These are phyloP conservation scores for Drosophila kanekoi DNA, from an alignment of 2,888 invertebrate species.

Conservation along the genomic window DNA sequence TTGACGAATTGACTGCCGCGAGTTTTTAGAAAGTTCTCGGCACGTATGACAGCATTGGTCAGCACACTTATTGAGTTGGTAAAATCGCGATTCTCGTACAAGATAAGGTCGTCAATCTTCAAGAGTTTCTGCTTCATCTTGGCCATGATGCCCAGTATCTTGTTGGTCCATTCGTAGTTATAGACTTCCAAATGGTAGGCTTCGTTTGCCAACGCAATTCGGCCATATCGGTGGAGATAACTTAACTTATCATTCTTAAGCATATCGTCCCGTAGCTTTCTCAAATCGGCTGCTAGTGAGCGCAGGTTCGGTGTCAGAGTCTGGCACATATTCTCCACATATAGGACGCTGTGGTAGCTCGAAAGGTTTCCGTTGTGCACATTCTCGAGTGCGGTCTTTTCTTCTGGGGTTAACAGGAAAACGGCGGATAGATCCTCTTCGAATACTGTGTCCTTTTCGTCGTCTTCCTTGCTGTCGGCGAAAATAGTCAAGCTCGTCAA, in stretches of 20 bases:
- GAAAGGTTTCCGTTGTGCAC: conserved; percentile 13
- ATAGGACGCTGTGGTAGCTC: conserved; percentile 32
- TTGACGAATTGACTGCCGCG: conserved; percentile 32
- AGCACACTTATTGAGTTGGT: conserved; percentile 16
- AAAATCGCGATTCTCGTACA: conserved; percentile 47
- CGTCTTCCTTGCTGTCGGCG: not conserved
- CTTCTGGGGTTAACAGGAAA: conserved; percentile 13
- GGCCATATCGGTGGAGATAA: conserved; percentile 2
- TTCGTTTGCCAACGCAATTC: conserved; percentile 22
- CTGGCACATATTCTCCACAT: conserved; percentile 22
- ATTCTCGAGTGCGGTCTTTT: not conserved
- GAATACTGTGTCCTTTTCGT: not conserved
- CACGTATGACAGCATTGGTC: conserved; percentile 4
- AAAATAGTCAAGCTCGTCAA: conserved; percentile 16
- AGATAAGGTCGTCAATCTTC: conserved; percentile 38
- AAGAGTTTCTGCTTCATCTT: conserved; percentile 13
- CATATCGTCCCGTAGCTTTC: not conserved
- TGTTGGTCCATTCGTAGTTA: conserved; percentile 8
- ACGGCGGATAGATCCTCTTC: conserved; percentile 22
- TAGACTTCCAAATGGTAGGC: conserved; percentile 29
- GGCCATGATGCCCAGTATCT: conserved; percentile 1
- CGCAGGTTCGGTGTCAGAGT: conserved; percentile 19
- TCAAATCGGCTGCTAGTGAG: not conserved
- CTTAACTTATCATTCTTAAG: not conserved
- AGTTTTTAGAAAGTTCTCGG: conserved; percentile 27